Evolutionary conservation across 2,888 invertebrate species (phyloP).

Genomic region (Macroteleia sp.): DNA sequence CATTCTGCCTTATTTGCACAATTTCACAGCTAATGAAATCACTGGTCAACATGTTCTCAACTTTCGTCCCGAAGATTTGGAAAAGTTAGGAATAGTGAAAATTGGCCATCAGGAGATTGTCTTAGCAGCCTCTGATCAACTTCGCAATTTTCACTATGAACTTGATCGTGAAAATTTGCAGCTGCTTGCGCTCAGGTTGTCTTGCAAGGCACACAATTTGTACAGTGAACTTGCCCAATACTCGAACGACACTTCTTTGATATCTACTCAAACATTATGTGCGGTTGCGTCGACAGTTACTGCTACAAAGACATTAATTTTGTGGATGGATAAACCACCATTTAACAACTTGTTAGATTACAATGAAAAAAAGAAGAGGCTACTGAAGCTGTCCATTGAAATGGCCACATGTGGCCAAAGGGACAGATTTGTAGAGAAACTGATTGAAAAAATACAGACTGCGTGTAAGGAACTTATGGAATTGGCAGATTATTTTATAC

Average conservation of each 20-base stretch:
- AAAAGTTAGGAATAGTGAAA: constrained; percentile 92
- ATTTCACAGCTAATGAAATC: constrained; percentile 91
- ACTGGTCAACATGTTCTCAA: constrained; percentile 93
- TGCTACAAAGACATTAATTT: constrained; percentile 93
- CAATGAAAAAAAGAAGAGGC: constrained; percentile 88
- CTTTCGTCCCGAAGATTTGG: constrained; percentile 94
- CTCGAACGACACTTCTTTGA: too few species aligned
- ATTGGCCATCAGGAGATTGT: constrained; percentile 97
- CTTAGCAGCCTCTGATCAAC: constrained; percentile 95
- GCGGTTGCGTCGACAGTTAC: constrained; percentile 94
- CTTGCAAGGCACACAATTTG: constrained; percentile 92
- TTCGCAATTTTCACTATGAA: constrained; percentile 96
- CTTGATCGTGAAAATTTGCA: constrained; percentile 96
- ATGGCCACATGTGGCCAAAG: constrained; percentile 96
- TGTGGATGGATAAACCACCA: constrained; percentile 93
- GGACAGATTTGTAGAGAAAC: constrained; percentile 94
- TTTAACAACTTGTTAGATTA: constrained; percentile 88
- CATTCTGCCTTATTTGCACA: constrained; percentile 91
- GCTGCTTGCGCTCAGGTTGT: constrained; percentile 92
- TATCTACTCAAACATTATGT: constrained; percentile 92
- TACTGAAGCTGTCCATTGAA: constrained; percentile 92
- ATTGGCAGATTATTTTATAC: constrained; percentile 93
- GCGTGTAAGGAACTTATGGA: constrained; percentile 91
- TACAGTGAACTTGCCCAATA: constrained; percentile 88
- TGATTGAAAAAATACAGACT: constrained; percentile 90